Base-by-base conservation (phyloP, 1,140 invertebrate species). In the Cyclina sinensis region DNA sequence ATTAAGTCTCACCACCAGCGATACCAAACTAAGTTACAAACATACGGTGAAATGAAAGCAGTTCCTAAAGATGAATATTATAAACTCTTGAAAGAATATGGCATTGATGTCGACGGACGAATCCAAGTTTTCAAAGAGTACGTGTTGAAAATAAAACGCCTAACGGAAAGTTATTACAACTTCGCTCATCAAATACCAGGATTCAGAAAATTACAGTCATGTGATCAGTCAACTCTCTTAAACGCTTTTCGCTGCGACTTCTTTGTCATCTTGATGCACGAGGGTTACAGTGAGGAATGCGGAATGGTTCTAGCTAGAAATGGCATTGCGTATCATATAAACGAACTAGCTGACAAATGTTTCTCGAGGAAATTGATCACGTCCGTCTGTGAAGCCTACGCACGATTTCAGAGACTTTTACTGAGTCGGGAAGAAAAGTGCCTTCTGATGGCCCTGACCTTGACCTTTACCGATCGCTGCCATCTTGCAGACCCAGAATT, bases 111-210 rank as follows among this genome's bases (percentile, higher is more conserved):
- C 12, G 86, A 88, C 54, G 78, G 68, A 4, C 57, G 86, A 70
- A 62, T 73, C 27, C 57, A 82, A 62, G 16, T 32, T 18, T 74
- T 88, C 24, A 82, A 88, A 62, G 76, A 81, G 30, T 88, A 74
- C 39, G 35, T 76, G 0, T 16, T 57, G 32, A 48, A 82, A 81
- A 35, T 74, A 11, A 37, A 88, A 24, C 62, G 78, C 11, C 37
- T 88, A 2, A 54, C 79, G 2, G 65, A 88, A 62, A 24, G 79
- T 12, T 88, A 82, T 74, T 81, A 54, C 48, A 82, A 57, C 48
- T 88, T 88, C 57, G 86, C 86, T 1, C 43, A 68, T 51, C 78
- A 54, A 21, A 73, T 88, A n/a, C 86, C 86, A 37, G 86, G 86
- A 1, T 88, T 88, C 70, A 70, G 27, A 21, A 74, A 82, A 59